phyloP scores from a whole-genome alignment of 2,888 invertebrate genomes.

The Sinopyrophorus schimmeli region DNA sequence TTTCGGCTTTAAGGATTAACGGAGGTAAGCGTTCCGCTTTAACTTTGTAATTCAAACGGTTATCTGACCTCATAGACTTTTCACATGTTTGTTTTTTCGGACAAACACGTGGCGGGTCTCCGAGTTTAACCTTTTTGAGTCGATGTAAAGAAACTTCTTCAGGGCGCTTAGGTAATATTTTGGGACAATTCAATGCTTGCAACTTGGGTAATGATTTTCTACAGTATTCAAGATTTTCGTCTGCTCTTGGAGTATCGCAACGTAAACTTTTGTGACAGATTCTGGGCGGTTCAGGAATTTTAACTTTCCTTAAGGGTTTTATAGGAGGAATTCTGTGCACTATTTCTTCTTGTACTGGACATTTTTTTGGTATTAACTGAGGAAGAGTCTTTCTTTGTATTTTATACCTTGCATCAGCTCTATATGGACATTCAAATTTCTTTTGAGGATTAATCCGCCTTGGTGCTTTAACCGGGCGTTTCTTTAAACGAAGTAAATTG shows the following conservation, averaged over 20 bases:
- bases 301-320: not conserved
- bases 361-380: not conserved
- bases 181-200: constrained; percentile 16
- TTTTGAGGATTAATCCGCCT: constrained; percentile 1
- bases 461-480: constrained; percentile 14
- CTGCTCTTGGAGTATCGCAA: constrained; percentile 17
- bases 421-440: constrained; percentile 7
- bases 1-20: constrained; percentile 21
- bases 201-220: constrained; percentile 24
- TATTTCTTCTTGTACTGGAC: too few relatives aligned
- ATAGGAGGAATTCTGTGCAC: too few relatives aligned
- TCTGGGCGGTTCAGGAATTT: constrained; percentile 8
- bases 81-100: not conserved
- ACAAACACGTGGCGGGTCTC: constrained; percentile 16
- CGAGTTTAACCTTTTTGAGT: constrained; percentile 18
- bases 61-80: constrained; percentile 13
- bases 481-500: constrained; percentile 12
- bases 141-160: constrained; percentile 15
- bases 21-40: constrained; percentile 19
- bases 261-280: constrained; percentile 5
- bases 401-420: constrained; percentile 31
- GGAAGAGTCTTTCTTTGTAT: constrained; percentile 24
- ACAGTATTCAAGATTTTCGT: constrained; percentile 17
- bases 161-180: not conserved
- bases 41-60: constrained; percentile 14